A percentile compares a stretch with the other conserved stretches of the same genome.
phyloP scores from a whole-genome alignment of 2,797 vertebrate genomes.

The Margarornis squamiger region DNA sequence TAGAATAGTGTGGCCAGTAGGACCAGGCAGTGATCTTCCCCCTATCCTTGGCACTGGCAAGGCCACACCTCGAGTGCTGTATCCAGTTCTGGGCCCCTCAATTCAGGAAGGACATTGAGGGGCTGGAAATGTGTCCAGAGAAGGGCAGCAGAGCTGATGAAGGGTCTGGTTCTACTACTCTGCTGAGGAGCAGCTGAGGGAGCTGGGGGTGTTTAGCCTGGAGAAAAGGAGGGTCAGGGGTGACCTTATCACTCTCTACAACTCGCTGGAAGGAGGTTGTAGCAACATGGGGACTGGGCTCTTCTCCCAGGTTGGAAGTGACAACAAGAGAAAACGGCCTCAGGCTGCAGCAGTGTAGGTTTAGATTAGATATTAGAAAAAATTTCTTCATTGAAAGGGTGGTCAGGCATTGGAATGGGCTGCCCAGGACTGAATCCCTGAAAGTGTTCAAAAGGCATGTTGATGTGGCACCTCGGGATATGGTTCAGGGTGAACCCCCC shows the following conservation, averaged over 20 bases:
- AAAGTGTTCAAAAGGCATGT: neutral
- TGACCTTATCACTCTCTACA: neutral
- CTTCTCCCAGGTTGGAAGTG: neutral
- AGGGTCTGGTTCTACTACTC: neutral
- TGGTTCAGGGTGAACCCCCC: too few relatives aligned
- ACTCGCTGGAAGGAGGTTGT: neutral
- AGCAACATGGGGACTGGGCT: neutral
- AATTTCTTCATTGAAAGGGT: neutral
- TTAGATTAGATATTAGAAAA: neutral
- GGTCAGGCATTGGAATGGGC: neutral
- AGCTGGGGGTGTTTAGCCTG: neutral
- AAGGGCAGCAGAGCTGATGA: neutral
- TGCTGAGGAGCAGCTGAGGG: neutral
- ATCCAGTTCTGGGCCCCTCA: neutral
- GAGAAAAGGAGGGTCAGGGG: neutral
- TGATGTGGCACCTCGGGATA: neutral
- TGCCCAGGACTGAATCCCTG: neutral
- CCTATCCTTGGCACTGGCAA: neutral
- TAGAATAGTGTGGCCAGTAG: neutral
- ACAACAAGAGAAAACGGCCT: neutral
- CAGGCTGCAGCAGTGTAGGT: neutral
- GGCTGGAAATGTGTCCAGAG: rapidly evolving
- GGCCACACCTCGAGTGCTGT: neutral
- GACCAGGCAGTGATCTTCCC: neutral
- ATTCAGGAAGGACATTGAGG: neutral